Evolutionary conservation across 2,888 invertebrate genomes (phyloP), one percentile per base, ranked within the genome.

Genomic region (Aleiodes leptofemur): DNA sequence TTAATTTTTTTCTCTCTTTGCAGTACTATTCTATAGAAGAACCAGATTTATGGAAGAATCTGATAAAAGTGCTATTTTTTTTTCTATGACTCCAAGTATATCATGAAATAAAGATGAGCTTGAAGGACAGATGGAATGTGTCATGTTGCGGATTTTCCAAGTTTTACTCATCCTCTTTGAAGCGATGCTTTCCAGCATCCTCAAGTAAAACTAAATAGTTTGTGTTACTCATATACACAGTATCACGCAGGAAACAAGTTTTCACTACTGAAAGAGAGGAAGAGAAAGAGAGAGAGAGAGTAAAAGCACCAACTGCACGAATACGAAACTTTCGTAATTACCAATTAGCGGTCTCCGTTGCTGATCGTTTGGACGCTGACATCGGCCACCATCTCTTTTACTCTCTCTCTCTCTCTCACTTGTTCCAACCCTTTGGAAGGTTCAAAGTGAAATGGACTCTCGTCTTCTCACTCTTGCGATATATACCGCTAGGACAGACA

Each of bases 241-340:
- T 50, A 29, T n/a, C 51, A 68, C 51, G 51, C 51, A 68, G 31
- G 14, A 68, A 53, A 68, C 53, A 68, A 68, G 51, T 68, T 68
- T 68, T 31, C 51, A 43, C 29, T 64, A n/a, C 43, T 23, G 23
- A 23, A 23, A 23, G 23, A 23, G 23, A 23, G 23, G 2, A 23
- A 23, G 23, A 23, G 23, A 23, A 2, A 23, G 23, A 23, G 23
- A 23, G 34, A 34, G 34, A 8, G 23, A 50, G 31, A 29, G n/a
- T 56, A 53, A 13, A 23, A 69, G 16, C 14, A 69, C 34, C 38
- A 61, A n/a, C 43, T 59, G 64, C 59, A 48, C 69, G 74, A 73
- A 76, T 38, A 59, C 16, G 61, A 79, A 81, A 79, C 73, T 79
- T 80, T 74, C 73, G 76, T 78, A 80, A 82, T 81, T 77, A 81